Conservation (phyloP, 2,888 invertebrate genomes). For the Polymixis flavicincta region DNA sequence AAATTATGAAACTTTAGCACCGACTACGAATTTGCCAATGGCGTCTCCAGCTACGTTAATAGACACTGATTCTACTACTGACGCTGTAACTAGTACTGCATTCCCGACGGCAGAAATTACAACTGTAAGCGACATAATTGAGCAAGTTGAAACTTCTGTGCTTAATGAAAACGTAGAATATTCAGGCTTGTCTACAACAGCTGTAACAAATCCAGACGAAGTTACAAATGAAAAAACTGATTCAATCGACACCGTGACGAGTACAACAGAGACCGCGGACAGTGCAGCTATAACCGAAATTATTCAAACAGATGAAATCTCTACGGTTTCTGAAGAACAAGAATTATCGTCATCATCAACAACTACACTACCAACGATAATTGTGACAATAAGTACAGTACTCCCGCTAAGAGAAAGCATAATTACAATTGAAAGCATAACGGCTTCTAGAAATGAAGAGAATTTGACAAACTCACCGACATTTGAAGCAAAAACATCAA, state of each 20-base stretch:
- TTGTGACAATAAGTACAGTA: constrained; percentile 2
- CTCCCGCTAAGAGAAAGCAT: background rate
- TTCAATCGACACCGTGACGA: background rate
- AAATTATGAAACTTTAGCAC: background rate
- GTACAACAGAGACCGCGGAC: background rate
- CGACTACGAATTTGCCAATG: background rate
- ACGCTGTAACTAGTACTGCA: background rate
- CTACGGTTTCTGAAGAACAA: background rate
- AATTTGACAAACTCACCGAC: background rate
- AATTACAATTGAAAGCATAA: background rate
- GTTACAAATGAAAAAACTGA: background rate
- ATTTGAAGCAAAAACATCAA: background rate
- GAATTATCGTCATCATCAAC: background rate
- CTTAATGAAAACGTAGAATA: background rate
- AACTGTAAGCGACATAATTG: background rate
- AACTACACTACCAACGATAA: constrained; percentile 2
- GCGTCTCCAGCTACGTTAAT: background rate
- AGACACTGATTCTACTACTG: background rate
- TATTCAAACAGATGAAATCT: background rate
- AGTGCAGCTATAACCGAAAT: background rate
- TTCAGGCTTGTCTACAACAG: background rate
- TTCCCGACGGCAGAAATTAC: constrained; percentile 6
- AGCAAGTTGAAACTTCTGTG: background rate
- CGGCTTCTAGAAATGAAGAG: background rate
- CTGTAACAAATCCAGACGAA: background rate